Base-by-base conservation (phyloP, 2,797 vertebrate genomes). In the Sebastes steindachneri region DNA sequence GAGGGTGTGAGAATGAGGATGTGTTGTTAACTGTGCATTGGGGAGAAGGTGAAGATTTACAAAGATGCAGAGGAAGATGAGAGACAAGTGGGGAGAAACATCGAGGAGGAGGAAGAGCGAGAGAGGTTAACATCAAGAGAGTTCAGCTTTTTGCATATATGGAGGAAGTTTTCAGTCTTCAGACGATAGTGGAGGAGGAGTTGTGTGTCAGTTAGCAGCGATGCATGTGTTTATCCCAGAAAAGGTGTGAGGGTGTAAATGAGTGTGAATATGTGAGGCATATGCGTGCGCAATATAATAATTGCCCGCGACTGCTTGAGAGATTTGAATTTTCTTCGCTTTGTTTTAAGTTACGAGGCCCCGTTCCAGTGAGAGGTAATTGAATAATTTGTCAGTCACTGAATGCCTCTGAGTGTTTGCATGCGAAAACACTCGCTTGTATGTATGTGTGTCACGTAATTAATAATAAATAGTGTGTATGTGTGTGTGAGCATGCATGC, bases 1-100 rank as follows among this genome's bases (percentile, higher is more conserved):
- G 68, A 77, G 65, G 59, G 86, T 87, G 89, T 88, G 89, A 91
- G 89, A 84, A 84, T 80, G 86, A 89, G 79, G 59, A 86, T 71
- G 86, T 89, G 90, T 86, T 86, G 79, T 87, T 79, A 92, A 87
- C 54, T 64, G 75, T 26, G 29, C 76, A 31, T 63, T 9, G 48
- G 83, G 67, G 76, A 79, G 72, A 73, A 35, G 59, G 55, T 29
- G 67, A 70, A 57, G 48, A 65, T 41, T 48, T 73, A 67, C 15
- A 25, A 62, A 65, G 76, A 70, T 37, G 71, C 33, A 62, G 68
- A 58, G 21, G 33, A 55, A 35, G 73, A 67, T 26, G 35, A 67
- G 72, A 51, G 54, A 23, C 4, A 9, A 59, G 28, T 19, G 7
- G 28, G 71, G 55, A 67, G 63, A 19, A 67, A 74, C 29, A 53